Evolutionary conservation across 2,113 vertebrate species (phyloP).

Genomic region (Vulpes lagopus): DNA sequence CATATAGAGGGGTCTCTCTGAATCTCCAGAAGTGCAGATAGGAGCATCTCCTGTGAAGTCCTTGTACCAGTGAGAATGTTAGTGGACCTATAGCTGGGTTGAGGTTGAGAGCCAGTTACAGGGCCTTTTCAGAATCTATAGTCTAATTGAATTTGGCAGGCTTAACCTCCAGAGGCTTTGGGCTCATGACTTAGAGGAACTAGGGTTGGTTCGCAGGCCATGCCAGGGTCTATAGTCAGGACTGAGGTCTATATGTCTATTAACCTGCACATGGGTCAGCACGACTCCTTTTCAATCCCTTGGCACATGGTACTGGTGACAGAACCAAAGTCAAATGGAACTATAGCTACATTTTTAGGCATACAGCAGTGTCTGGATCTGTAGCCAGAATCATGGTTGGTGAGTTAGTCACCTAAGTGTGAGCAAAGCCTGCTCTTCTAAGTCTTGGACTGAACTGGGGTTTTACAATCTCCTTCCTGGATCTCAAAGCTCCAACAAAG

Average conservation of each 20-base stretch:
- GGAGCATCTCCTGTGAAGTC: background rate
- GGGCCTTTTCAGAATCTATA: background rate
- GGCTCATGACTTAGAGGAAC: background rate
- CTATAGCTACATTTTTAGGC: background rate
- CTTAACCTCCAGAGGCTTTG: background rate
- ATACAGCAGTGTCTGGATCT: background rate
- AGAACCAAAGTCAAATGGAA: background rate
- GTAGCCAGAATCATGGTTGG: background rate
- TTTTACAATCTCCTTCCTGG: background rate
- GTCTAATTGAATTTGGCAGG: background rate
- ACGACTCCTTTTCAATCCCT: background rate
- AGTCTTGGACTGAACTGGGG: background rate
- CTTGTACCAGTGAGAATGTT: background rate
- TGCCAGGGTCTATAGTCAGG: background rate
- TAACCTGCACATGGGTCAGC: background rate
- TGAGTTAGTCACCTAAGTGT: background rate
- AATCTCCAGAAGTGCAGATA: background rate
- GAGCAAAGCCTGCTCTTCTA: background rate
- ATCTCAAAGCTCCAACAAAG: background rate
- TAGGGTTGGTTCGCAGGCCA: background rate
- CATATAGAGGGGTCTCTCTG: background rate
- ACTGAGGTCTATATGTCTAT: background rate
- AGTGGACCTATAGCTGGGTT: background rate
- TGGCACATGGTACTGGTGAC: no score
- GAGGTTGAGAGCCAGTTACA: background rate